Percentiles rank a stretch among this genome's conserved stretches.
Conservation (phyloP, 2,797 vertebrate genomes). For the Sebastes iracundus region DNA sequence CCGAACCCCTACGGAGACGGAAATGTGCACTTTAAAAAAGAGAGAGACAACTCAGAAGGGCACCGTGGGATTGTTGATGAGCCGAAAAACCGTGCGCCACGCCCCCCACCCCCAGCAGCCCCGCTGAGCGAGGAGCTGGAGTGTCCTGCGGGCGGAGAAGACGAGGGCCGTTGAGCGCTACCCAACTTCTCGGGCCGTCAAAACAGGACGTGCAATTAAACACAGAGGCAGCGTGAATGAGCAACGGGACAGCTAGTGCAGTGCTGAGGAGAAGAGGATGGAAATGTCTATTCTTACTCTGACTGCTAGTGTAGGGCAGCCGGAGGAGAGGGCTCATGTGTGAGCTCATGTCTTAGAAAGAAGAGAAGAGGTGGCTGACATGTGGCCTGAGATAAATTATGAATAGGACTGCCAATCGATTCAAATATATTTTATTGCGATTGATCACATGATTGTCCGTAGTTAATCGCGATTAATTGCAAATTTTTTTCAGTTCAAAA, state of each 20-base stretch:
- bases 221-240: slow-evolving; percentile 37
- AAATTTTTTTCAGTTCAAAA: too few species aligned
- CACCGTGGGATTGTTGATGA: slow-evolving; percentile 49
- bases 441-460: too few species aligned
- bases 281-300: slow-evolving; percentile 19
- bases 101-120: slow-evolving; percentile 17
- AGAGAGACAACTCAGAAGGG: slow-evolving; percentile 36
- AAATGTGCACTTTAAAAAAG: slow-evolving; percentile 61
- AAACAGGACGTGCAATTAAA: slow-evolving; percentile 50
- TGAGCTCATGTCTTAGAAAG: background rate
- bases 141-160: slow-evolving; percentile 13
- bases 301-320: slow-evolving; percentile 26
- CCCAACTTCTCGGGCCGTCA: slow-evolving; percentile 56
- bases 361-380: slow-evolving; percentile 25
- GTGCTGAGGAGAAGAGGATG: background rate
- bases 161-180: slow-evolving; percentile 43
- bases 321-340: background rate
- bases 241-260: slow-evolving; percentile 3
- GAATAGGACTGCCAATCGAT: background rate
- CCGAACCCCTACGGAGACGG: slow-evolving; percentile 55
- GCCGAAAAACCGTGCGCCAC: slow-evolving; percentile 28
- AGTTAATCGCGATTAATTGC: too few species aligned
- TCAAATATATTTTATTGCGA: too few species aligned
- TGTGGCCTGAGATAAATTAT: background rate
- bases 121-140: slow-evolving; percentile 18